Evolutionary conservation across 92 coral and sea anemone genomes (phyloP), one percentile per base, ranked within the genome.

Genomic region (Montipora capitata): DNA sequence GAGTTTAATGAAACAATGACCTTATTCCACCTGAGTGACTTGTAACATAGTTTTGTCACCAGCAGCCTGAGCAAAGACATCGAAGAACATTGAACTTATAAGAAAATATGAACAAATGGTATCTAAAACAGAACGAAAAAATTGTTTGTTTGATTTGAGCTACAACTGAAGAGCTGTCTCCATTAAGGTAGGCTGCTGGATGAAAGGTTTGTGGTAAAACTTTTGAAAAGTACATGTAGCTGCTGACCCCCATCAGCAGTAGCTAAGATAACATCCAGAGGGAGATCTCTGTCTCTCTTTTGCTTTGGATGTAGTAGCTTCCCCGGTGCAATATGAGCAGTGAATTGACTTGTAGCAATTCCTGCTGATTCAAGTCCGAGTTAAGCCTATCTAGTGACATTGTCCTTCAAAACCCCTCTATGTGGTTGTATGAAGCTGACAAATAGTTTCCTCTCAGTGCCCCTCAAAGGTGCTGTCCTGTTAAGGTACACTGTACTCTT

Each of bases 271-370:
- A 61, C 92, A 18, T 74, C 91, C 86, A 69, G 71, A 17, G 76
- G 85, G 42, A 86, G 67, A 75, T 75, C 66, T 27, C 35, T n/a
- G n/a, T 75, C 64, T 77, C 68, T 48, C 68, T 56, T 39, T 79
- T 2, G 91, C 87, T 70, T 87, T 87, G 68, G 87, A 52, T 44
- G 91, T n/a, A 2, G 91, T 10, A 42, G 91, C 91, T 54, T 86
- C 86, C 59, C 91, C 68, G 40, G 80, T 88, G 42, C 85, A n/a
- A n/a, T 87, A 77, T 72, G 91, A 11, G 71, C 58, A 10, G 68
- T 76, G 12, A 80, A 88, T 39, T 52, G 52, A 72, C 69, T 59
- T n/a, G 39, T 58, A 72, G 58, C 87, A 42, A 80, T 72, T 40
- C 80, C 91, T 51, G 81, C 41, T 49, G 45, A 14, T 15, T 69